These are phyloP conservation scores for Mormyrus lacerda DNA, from an alignment of 2,113 vertebrate species.

Conservation along the genomic window DNA sequence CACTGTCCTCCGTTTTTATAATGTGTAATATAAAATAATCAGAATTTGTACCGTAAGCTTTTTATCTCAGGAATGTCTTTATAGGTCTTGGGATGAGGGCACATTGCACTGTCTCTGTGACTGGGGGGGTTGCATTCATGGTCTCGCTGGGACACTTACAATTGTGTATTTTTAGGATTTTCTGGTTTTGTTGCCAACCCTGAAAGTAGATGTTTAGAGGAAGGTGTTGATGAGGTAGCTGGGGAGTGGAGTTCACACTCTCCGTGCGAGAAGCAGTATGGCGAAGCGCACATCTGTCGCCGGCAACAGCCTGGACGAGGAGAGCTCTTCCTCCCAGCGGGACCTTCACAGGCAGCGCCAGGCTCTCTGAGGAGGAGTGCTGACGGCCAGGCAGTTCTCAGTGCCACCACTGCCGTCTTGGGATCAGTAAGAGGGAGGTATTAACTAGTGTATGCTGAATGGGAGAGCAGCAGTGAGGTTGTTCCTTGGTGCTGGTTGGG, in stretches of 20 bases:
- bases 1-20: not conserved
- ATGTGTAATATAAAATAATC: not conserved
- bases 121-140: not conserved
- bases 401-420: too few species aligned
- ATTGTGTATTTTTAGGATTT: not conserved
- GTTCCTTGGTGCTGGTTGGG: not conserved
- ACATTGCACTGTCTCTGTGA: not conserved
- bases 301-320: not conserved
- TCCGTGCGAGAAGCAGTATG: not conserved
- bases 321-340: slow-evolving; percentile 46
- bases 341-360: slow-evolving; percentile 37
- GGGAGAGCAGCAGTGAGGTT: not conserved
- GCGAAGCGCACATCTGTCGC: not conserved
- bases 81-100: not conserved
- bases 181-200: not conserved
- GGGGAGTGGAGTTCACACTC: not conserved
- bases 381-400: not conserved
- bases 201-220: not conserved
- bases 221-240: not conserved
- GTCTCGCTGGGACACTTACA: not conserved
- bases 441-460: not conserved
- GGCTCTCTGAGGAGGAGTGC: slow-evolving; percentile 14
- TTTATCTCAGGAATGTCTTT: not conserved
- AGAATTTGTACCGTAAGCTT: not conserved
- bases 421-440: not conserved